Percentiles rank a stretch among this genome's conserved stretches.
These are phyloP conservation scores for Lomographa bimaculata DNA, from an alignment of 2,888 invertebrate species.

Conservation along the genomic window DNA sequence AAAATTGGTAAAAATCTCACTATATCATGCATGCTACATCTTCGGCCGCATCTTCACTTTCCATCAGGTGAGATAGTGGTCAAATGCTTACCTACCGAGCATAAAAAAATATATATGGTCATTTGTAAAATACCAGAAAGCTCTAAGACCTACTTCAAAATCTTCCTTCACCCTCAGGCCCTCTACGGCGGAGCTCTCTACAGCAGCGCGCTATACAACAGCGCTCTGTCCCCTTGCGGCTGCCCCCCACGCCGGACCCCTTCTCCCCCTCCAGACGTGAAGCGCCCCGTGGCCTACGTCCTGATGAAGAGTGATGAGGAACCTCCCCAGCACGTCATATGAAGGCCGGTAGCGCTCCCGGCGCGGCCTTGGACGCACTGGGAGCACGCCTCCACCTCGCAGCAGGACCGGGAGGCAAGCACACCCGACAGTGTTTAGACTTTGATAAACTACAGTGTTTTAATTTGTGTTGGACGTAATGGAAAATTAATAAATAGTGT, in stretches of 20 bases:
- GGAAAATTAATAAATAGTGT: too few relatives aligned
- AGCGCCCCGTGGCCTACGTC: conserved; percentile 85
- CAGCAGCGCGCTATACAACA: conserved; percentile 74
- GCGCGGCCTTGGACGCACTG: conserved; percentile 84
- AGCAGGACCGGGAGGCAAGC: conserved; percentile 62
- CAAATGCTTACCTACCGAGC: too few relatives aligned
- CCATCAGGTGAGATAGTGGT: too few relatives aligned
- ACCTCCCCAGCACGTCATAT: conserved; percentile 88
- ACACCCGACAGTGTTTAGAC: conserved; percentile 74
- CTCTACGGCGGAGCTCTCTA: conserved; percentile 75
- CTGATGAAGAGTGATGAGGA: conserved; percentile 86
- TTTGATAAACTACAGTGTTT: too few relatives aligned
- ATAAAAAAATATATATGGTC: too few relatives aligned
- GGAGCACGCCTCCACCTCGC: conserved; percentile 77
- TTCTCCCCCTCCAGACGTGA: conserved; percentile 72
- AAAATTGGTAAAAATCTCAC: too few relatives aligned
- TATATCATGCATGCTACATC: too few relatives aligned
- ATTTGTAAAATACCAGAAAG: too few relatives aligned
- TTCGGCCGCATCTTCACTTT: too few relatives aligned
- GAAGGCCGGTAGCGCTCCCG: conserved; percentile 93
- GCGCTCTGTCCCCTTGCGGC: conserved; percentile 73
- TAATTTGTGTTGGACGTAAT: too few relatives aligned
- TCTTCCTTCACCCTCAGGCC: conserved; percentile 50
- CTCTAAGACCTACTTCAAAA: not conserved
- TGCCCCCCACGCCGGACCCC: conserved; percentile 72